Conservation (phyloP, 2,113 vertebrate species). For the Peromyscus polionotus region DNA sequence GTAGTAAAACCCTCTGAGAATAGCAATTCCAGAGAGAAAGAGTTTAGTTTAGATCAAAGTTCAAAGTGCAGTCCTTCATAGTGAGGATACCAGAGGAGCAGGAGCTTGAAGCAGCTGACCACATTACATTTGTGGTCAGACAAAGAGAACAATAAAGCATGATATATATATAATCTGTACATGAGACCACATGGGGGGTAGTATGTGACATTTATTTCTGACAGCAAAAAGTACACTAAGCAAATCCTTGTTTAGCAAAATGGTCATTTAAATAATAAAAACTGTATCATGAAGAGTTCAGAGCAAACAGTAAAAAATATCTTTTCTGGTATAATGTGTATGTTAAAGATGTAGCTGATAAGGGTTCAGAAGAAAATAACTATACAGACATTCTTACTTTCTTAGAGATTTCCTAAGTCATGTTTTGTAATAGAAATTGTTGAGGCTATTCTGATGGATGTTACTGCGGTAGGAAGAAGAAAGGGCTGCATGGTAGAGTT, state of each 20-base stretch:
- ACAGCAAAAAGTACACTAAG: not conserved
- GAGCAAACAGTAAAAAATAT: not conserved
- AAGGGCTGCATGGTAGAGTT: not conserved
- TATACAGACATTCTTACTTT: not conserved
- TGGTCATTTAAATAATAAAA: not conserved
- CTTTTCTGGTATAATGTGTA: not conserved
- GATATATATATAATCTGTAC: too few relatives aligned
- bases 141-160: not conserved
- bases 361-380: not conserved
- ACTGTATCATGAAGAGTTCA: not conserved
- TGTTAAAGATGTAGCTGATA: not conserved
- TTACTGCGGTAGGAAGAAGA: not conserved
- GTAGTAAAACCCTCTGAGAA: not conserved
- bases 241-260: not conserved
- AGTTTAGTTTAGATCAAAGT: too few relatives aligned
- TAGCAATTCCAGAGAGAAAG: too few relatives aligned
- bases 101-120: too few relatives aligned
- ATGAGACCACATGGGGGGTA: not conserved
- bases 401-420: not conserved
- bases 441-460: not conserved
- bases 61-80: too few relatives aligned
- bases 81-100: too few relatives aligned
- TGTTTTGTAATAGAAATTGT: not conserved
- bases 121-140: not conserved
- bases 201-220: not conserved